Evolutionary conservation across 2,113 vertebrate species (phyloP).

Genomic region (Tor tambroides): DNA sequence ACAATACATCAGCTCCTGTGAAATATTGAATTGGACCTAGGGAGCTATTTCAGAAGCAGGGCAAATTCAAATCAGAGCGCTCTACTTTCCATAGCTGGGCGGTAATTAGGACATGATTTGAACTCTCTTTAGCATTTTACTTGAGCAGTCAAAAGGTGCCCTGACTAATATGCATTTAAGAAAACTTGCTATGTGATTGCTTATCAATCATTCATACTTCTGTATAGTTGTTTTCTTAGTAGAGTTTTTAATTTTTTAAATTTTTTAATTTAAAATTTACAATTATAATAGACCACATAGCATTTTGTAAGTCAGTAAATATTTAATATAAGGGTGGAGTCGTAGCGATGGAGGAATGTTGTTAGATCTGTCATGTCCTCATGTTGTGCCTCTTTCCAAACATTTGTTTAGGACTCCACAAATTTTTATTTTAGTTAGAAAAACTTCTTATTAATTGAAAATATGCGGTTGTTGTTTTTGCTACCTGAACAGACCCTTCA

Average conservation of each 20-base stretch:
- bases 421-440: neutral
- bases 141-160: slow-evolving; percentile 64
- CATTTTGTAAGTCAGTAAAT: neutral
- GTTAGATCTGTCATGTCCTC: neutral
- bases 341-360: neutral
- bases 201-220: neutral
- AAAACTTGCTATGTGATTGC: slow-evolving; percentile 57
- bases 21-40: slow-evolving; percentile 51
- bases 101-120: slow-evolving; percentile 78
- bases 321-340: neutral
- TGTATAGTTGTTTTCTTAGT: neutral
- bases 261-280: neutral
- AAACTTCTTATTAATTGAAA: neutral
- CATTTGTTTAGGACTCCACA: neutral
- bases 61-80: slow-evolving; percentile 67
- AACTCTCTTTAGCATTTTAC: slow-evolving; percentile 76
- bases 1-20: slow-evolving; percentile 28
- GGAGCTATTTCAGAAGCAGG: slow-evolving; percentile 67
- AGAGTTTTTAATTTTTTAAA: neutral
- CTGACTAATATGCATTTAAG: slow-evolving; percentile 74
- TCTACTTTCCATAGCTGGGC: slow-evolving; percentile 72
- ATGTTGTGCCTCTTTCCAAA: neutral
- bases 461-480: neutral
- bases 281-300: neutral
- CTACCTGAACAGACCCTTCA: neutral